Base-by-base conservation (phyloP, 2,888 invertebrate genomes). In the Rhagonycha lutea region DNA sequence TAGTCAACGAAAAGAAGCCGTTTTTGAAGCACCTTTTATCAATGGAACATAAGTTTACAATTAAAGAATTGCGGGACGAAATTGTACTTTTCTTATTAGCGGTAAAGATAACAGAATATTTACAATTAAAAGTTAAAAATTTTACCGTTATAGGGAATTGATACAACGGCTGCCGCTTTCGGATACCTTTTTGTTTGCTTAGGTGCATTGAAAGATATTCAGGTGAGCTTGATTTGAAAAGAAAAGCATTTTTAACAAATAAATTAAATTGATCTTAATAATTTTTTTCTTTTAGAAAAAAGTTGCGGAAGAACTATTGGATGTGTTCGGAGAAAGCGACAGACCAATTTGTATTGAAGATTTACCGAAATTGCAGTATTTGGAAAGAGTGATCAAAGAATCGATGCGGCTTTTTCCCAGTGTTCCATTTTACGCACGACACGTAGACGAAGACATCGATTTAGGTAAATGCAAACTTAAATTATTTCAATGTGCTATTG, bases 341-440 rank as follows among this genome's bases (percentile, higher is more conserved):
- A 63, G 60, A 4, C 74, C 71, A 14, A 28, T 85, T 11, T 84
- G 84, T 3, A 80, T 84, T n/a, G 75, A 83, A 65, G 87, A 87
- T 78, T 68, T 87, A 4, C 78, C 80, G 3, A 81, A 86, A 75
- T 83, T 86, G 82, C 84, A 84, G 73, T 85, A 85, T 78, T 80
- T 86, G 32, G 86, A 85, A 69, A 79, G 83, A 26, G 83, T 84
- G 2, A 83, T 85, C 29, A 86, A 85, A 73, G 86, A 86, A 78
- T 73, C 84, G 8, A 74, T 86, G 47, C 77, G 85, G 60, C 72
- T 86, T 7, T 85, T 83, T 73, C 84, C 86, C 3, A 83, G 83
- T 60, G 85, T 83, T 4, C 85, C 85, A 9, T 78, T 84, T 69
- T 81, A 85, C 14, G 80, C 80, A 8, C 79, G 86, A 74, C 73